Conservation (phyloP, 2,797 vertebrate genomes). For the Pachyuromys duprasi region DNA sequence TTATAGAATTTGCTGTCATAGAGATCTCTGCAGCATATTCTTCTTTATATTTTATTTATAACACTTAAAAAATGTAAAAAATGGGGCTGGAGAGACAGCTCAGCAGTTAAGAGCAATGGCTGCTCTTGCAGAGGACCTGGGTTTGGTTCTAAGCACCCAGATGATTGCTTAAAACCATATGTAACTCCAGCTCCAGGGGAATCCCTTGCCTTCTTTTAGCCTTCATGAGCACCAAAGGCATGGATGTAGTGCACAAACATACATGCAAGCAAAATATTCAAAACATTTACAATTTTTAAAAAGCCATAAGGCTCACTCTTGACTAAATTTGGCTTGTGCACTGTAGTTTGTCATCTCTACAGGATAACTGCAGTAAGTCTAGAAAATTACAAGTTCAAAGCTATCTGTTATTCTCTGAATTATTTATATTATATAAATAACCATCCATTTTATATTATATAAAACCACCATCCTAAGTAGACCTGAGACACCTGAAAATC, state of each 20-base stretch:
- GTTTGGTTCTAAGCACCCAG: background rate
- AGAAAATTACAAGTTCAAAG: constrained; percentile 39
- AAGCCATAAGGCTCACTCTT: constrained; percentile 46
- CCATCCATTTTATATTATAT: too few species aligned
- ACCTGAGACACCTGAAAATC: background rate
- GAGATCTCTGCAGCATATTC: background rate
- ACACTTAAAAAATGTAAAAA: constrained; percentile 42
- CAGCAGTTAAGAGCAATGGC: background rate
- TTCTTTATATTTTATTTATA: constrained; percentile 37
- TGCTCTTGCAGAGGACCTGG: background rate
- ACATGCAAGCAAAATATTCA: background rate
- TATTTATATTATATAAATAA: constrained; percentile 42
- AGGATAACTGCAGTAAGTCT: constrained; percentile 16
- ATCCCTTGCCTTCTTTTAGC: background rate
- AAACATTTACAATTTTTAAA: background rate
- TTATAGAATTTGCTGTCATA: constrained; percentile 27
- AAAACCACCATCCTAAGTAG: background rate
- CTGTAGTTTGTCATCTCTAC: background rate
- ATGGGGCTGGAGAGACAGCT: background rate
- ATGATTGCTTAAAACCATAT: background rate
- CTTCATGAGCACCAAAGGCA: background rate
- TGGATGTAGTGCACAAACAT: background rate
- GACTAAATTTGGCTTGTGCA: background rate
- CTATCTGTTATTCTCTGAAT: constrained; percentile 33
- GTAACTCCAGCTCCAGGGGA: background rate